Evolutionary conservation across 2,797 vertebrate genomes (phyloP).

Genomic region (Microchirus variegatus): DNA sequence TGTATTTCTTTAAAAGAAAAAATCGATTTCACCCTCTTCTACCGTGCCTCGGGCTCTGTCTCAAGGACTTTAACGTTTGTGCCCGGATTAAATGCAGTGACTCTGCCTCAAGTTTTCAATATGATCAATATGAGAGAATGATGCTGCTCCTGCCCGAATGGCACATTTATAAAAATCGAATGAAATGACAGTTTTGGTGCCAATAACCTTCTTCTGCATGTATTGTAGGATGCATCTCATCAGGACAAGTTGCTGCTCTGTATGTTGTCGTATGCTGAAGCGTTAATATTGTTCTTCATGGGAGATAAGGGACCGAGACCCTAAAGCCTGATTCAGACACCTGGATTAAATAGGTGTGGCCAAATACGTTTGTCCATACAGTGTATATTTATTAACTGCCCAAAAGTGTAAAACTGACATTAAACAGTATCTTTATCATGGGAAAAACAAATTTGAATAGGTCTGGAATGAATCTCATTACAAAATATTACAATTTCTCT

Average conservation of each 20-base stretch:
- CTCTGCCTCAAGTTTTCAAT: neutral
- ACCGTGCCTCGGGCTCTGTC: no score
- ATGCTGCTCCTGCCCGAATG: no score
- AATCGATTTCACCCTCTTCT: no score
- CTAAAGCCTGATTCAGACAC: no score
- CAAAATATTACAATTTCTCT: constrained; percentile 13
- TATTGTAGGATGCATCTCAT: neutral
- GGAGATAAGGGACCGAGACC: no score
- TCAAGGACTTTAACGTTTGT: no score
- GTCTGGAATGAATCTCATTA: constrained; percentile 7
- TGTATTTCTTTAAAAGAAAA: neutral
- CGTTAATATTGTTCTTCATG: no score
- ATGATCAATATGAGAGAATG: neutral
- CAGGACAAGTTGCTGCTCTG: constrained; percentile 1
- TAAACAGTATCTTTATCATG: constrained; percentile 5
- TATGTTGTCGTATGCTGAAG: neutral
- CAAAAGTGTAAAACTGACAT: neutral
- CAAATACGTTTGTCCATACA: no score
- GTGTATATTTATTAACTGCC: neutral
- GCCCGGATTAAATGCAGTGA: no score
- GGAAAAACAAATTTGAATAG: neutral
- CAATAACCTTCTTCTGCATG: neutral
- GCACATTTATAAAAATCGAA: neutral
- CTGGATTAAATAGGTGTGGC: no score
- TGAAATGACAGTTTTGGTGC: neutral